Conservation (phyloP, 2,888 invertebrate species). For the Trilocha varians region DNA sequence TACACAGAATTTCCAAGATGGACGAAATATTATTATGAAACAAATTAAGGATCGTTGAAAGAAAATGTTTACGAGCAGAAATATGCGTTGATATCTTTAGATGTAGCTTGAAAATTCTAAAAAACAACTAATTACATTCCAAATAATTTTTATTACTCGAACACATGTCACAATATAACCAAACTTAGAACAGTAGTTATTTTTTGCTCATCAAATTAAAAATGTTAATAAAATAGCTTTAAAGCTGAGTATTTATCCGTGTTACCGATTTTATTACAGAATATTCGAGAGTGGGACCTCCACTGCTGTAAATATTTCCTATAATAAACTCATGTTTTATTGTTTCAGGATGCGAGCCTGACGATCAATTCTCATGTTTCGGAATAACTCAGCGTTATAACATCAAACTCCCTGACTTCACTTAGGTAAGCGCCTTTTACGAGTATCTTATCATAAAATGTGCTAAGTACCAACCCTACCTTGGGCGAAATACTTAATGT, state of each 20-base stretch:
- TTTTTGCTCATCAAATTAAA: constrained; percentile 29
- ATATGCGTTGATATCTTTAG: too few relatives aligned
- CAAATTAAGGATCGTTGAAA: too few relatives aligned
- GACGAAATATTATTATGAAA: too few relatives aligned
- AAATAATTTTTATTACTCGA: too few relatives aligned
- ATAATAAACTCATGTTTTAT: constrained; percentile 21
- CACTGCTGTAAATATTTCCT: background rate
- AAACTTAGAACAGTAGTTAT: too few relatives aligned
- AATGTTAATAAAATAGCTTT: constrained; percentile 17
- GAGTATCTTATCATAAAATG: constrained; percentile 1
- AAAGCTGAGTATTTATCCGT: too few relatives aligned
- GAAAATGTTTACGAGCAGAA: too few relatives aligned
- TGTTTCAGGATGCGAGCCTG: constrained; percentile 47
- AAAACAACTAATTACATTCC: too few relatives aligned
- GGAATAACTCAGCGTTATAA: constrained; percentile 46
- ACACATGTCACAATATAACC: too few relatives aligned
- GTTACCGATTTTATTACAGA: too few relatives aligned
- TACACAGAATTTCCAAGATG: background rate
- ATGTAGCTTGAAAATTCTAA: too few relatives aligned
- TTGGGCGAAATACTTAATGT: background rate
- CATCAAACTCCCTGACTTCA: constrained; percentile 50
- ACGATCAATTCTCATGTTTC: constrained; percentile 42
- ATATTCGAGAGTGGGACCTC: background rate
- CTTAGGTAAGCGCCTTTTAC: constrained; percentile 43
- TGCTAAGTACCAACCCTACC: background rate